phyloP scores from a whole-genome alignment of 2,797 vertebrate genomes.

The Buceros bicornis region DNA sequence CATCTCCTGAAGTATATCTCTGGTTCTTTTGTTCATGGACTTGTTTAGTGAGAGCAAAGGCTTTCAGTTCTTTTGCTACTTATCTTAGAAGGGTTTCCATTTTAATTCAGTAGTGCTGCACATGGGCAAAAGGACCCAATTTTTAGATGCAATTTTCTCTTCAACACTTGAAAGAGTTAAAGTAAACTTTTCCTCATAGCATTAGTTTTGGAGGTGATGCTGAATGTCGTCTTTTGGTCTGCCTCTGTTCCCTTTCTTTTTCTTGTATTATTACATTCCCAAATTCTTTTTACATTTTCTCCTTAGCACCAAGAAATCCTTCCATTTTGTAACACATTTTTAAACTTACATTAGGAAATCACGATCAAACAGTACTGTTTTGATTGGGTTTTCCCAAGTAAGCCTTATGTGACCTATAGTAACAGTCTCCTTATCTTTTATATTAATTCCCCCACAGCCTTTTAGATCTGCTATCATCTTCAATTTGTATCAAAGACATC shows the following conservation, averaged over 20 bases:
- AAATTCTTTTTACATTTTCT: neutral
- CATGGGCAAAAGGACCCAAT: neutral
- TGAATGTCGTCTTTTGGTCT: neutral
- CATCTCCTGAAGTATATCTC: neutral
- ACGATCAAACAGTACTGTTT: neutral
- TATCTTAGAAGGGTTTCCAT: neutral
- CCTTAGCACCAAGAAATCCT: neutral
- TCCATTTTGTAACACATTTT: neutral
- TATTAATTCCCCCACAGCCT: neutral
- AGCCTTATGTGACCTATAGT: neutral
- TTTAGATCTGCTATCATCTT: neutral
- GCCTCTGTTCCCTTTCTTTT: neutral
- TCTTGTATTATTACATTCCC: neutral
- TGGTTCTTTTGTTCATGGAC: neutral
- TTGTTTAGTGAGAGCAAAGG: neutral
- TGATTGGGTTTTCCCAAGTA: neutral
- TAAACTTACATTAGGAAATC: neutral
- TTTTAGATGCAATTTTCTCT: neutral
- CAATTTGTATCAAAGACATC: neutral
- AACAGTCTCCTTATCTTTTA: neutral
- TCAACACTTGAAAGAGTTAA: neutral
- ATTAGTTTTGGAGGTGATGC: neutral
- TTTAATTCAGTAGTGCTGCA: neutral
- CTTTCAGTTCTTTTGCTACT: neutral
- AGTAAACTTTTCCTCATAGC: neutral